phyloP scores from a whole-genome alignment of 1,140 invertebrate genomes.

The Diorhabda sublineata region DNA sequence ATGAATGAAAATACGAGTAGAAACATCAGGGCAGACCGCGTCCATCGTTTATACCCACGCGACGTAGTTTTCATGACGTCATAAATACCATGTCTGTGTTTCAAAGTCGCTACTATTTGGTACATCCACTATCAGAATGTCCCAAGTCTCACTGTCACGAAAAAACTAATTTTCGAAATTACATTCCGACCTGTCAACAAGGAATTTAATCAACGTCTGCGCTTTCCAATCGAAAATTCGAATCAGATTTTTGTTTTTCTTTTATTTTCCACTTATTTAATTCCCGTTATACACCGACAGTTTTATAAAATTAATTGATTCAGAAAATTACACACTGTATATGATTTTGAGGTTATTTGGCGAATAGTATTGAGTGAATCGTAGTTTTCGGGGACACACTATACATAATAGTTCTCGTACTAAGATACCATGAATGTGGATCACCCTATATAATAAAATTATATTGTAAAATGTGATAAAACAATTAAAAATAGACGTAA shows the following conservation, averaged over 20 bases:
- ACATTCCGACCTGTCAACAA: conserved; percentile 27
- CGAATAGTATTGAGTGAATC: too few relatives aligned
- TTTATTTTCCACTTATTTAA: neutral
- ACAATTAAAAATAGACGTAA: too few relatives aligned
- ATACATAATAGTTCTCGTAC: too few relatives aligned
- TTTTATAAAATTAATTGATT: neutral
- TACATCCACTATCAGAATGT: conserved; percentile 34
- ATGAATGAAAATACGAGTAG: conserved; percentile 31
- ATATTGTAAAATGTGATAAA: too few relatives aligned
- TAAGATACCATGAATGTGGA: too few relatives aligned
- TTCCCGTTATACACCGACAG: neutral
- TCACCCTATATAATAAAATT: too few relatives aligned
- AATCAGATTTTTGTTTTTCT: too few relatives aligned
- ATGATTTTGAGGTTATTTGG: too few relatives aligned
- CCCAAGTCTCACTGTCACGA: conserved; percentile 20
- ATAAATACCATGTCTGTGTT: conserved; percentile 39
- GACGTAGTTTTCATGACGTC: conserved; percentile 38
- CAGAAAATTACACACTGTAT: too few relatives aligned
- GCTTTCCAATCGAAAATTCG: neutral
- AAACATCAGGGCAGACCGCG: conserved; percentile 31
- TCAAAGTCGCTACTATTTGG: conserved; percentile 29
- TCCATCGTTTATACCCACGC: conserved; percentile 33
- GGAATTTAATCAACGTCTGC: conserved; percentile 20
- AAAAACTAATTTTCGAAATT: conserved; percentile 26
- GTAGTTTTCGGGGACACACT: too few relatives aligned